Base-by-base conservation (phyloP, 1,140 invertebrate genomes). In the Copidosoma floridanum region DNA sequence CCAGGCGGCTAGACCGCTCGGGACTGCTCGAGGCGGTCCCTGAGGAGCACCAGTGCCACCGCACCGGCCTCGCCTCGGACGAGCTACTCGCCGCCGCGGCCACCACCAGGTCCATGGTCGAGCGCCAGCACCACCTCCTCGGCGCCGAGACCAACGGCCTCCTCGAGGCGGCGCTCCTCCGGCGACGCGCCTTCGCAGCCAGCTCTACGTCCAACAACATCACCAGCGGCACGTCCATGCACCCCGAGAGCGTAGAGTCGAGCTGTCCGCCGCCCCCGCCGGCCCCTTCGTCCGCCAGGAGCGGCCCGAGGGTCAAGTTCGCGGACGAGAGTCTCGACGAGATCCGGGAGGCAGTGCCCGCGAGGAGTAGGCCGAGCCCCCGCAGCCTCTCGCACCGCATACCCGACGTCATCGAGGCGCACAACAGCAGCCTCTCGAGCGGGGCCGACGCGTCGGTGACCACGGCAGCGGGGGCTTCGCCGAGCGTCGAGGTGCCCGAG, bases 1-100 rank as follows among this genome's bases (percentile, higher is more conserved):
- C 72, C 1, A 48, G 74, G 18, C 64, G 74, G 3, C 48, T 71
- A 47, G 74, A 76, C 43, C 66, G 73, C 6, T 54, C 70, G 6
- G 72, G 71, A 0, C 65, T 74, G 0, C 63, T 78, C 16, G 76
- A 78, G 26, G 71, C 70, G 0, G 76, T 78, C 5, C 77, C 74
- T 1, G 77, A 80, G 53, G 53, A 75, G 0, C 75, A 79, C 41
- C 74, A 76, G 35, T 68, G 65, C 23, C 6, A 12, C 29, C 29
- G 29, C 29, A 12, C 12, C 6, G 29, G 6, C 6, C 6, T 6
- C 29, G 54, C 44, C 46, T 41, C 66, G 57, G 26, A 67, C 11
- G 51, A 68, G 23, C 48, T 59, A 12, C n/a, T 37, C 7, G 37
- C 53, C 2, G 38, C 55, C 23, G 59, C 50, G n/a, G 54, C 38